Conservation (phyloP, 2,113 vertebrate genomes). For the Tetraodon nigroviridis region DNA sequence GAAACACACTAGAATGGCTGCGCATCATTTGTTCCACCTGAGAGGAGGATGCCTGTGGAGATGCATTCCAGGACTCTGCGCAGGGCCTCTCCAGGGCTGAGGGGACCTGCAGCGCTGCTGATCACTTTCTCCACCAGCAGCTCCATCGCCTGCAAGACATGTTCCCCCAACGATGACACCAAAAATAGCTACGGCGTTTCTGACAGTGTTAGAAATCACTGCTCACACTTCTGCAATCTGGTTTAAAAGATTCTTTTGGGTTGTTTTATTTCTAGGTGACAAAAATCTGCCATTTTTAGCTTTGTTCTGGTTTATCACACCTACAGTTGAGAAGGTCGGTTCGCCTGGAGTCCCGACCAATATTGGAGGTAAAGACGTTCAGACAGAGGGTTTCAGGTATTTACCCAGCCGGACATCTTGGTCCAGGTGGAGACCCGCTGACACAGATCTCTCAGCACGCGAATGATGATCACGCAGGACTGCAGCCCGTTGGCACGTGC, state of each 20-base stretch:
- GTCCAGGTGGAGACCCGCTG: constrained; percentile 79
- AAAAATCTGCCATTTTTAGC: no score
- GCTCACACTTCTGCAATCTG: no score
- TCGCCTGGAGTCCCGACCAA: no score
- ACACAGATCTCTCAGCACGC: constrained; percentile 79
- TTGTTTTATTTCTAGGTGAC: no score
- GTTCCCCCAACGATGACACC: not conserved
- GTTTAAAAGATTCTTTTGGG: no score
- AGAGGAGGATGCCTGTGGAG: constrained; percentile 68
- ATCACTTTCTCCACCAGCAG: constrained; percentile 76
- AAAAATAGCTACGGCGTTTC: not conserved
- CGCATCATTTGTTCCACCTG: constrained; percentile 58
- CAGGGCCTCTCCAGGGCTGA: constrained; percentile 76
- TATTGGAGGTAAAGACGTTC: no score
- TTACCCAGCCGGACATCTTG: constrained; percentile 80
- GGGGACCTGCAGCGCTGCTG: constrained; percentile 65
- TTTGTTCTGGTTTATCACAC: no score
- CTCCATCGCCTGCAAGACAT: constrained; percentile 68
- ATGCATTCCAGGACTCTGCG: constrained; percentile 76
- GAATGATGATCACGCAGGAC: constrained; percentile 80
- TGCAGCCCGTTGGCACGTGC: constrained; percentile 81
- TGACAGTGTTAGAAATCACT: no score
- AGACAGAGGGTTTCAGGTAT: no score
- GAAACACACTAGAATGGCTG: no score
- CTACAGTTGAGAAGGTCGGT: no score